These are phyloP conservation scores for Theodoxus fluviatilis DNA, from an alignment of 2,888 invertebrate genomes.

Conservation along the genomic window DNA sequence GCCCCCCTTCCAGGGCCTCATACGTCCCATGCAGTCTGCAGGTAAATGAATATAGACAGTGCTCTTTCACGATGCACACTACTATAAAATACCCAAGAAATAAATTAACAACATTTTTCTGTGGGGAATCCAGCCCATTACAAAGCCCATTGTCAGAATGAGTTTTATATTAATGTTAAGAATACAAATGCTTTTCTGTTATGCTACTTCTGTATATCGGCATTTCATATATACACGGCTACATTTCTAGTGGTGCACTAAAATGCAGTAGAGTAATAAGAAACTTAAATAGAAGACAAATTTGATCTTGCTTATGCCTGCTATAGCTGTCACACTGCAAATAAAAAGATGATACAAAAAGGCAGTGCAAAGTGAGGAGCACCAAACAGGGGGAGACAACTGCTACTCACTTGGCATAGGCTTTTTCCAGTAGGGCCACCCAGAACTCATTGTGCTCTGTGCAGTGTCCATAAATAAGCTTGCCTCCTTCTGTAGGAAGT, in stretches of 20 bases:
- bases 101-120: no score
- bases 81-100: no score
- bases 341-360: no score
- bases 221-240: no score
- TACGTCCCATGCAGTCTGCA: constrained; percentile 67
- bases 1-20: constrained; percentile 67
- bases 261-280: not conserved
- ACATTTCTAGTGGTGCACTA: no score
- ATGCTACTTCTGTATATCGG: no score
- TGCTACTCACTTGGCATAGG: constrained; percentile 65
- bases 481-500: constrained; percentile 63
- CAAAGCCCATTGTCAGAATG: no score
- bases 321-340: not conserved
- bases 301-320: not conserved
- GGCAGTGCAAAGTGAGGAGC: not conserved
- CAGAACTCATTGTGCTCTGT: constrained; percentile 65
- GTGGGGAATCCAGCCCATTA: no score
- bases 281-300: not conserved
- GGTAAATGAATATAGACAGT: not conserved
- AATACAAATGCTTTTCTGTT: no score
- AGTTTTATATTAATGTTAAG: no score
- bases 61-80: no score
- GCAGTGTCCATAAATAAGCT: constrained; percentile 63
- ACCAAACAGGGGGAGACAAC: no score
- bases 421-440: constrained; percentile 67